Percentiles rank a stretch among this genome's conserved stretches.
Evolutionary conservation across 53 echinoderm and acorn worm species (phyloP).

Genomic region (Paracentrotus lividus): DNA sequence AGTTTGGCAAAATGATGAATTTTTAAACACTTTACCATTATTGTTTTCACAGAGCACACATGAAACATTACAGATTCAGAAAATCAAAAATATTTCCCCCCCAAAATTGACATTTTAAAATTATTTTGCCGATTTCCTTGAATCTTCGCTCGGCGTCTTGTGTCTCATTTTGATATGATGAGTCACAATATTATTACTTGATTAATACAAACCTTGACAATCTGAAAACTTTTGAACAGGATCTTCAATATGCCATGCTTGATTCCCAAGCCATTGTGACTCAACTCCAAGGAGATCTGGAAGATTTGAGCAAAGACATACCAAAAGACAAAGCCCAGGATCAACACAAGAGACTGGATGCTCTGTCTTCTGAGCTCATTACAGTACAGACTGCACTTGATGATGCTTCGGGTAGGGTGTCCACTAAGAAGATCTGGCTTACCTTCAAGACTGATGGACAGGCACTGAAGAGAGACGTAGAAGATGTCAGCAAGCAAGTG

Average conservation of each 20-base stretch:
- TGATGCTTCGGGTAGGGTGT: conserved; percentile 70
- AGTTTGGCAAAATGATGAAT: too few species aligned
- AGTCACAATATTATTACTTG: too few species aligned
- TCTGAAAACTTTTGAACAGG: neutral
- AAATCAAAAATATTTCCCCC: too few species aligned
- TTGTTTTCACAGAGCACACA: too few species aligned
- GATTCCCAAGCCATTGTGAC: conserved; percentile 24
- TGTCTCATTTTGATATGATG: too few species aligned
- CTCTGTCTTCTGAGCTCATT: conserved; percentile 65
- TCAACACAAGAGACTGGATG: neutral
- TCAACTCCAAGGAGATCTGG: conserved; percentile 52
- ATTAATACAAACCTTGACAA: too few species aligned
- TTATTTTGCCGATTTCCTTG: too few species aligned
- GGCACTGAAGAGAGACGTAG: conserved; percentile 67
- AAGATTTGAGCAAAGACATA: conserved; percentile 13
- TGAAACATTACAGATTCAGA: too few species aligned
- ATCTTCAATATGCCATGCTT: conserved; percentile 13
- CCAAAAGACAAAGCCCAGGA: neutral
- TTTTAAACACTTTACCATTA: too few species aligned
- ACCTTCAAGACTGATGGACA: conserved; percentile 63
- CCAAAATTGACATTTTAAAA: too few species aligned
- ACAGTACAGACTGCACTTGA: conserved; percentile 42
- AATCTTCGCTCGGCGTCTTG: too few species aligned
- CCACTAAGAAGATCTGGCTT: conserved; percentile 72
- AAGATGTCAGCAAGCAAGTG: conserved; percentile 51